A percentile compares a stretch with the other conserved stretches of the same genome.
phyloP scores from a whole-genome alignment of 2,113 vertebrate species.

The Lanius collurio region DNA sequence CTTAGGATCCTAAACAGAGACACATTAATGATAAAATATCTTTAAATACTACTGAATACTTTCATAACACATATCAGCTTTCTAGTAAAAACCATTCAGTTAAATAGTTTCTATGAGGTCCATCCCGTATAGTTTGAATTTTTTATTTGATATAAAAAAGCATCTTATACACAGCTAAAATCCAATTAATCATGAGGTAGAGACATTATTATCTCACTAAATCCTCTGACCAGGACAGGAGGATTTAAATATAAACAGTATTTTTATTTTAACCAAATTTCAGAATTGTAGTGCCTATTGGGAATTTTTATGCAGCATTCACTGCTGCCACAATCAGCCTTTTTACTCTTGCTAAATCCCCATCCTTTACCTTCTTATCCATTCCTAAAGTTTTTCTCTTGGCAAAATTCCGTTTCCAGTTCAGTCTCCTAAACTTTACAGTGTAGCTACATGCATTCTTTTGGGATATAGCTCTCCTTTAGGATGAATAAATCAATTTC shows the following conservation, averaged over 20 bases:
- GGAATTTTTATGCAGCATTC: neutral
- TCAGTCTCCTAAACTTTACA: neutral
- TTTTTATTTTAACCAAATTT: constrained; percentile 1
- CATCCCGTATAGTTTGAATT: neutral
- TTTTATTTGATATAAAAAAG: neutral
- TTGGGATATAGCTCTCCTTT: neutral
- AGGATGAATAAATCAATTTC: neutral
- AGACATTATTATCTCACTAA: neutral
- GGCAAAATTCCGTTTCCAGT: neutral
- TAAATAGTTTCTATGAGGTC: constrained; percentile 17
- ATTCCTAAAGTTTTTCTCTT: neutral
- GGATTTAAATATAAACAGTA: neutral
- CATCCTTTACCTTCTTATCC: neutral
- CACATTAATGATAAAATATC: neutral
- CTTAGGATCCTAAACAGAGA: neutral
- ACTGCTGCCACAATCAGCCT: neutral
- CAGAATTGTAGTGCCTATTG: neutral
- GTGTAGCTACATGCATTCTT: neutral
- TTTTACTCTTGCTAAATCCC: neutral
- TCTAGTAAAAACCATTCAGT: neutral
- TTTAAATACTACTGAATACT: neutral
- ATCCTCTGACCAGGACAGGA: neutral
- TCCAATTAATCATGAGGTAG: neutral
- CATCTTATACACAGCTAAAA: neutral
- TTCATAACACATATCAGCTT: neutral